phyloP scores from a whole-genome alignment of 2,113 vertebrate genomes.

The Jaculus jaculus region DNA sequence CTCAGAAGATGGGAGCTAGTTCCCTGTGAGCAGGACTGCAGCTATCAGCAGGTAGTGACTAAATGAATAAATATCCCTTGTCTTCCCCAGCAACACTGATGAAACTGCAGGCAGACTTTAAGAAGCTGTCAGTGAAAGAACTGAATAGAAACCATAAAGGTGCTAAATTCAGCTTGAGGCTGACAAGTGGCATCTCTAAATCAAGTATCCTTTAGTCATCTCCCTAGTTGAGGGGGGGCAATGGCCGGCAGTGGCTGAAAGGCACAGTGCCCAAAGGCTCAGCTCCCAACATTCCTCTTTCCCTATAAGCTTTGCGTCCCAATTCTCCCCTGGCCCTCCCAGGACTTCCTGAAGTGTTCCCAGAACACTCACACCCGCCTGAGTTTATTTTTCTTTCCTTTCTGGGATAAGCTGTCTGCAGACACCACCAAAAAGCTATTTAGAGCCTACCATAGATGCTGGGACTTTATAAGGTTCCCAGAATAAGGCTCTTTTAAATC shows the following conservation, averaged over 20 bases:
- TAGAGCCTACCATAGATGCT: constrained; percentile 74
- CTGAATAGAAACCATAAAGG: constrained; percentile 67
- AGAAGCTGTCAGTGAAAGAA: constrained; percentile 61
- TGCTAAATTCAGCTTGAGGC: constrained; percentile 69
- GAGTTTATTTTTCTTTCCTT: constrained; percentile 69
- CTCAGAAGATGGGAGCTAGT: neutral
- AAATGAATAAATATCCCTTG: neutral
- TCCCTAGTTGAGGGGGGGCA: constrained; percentile 31
- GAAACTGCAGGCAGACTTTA: constrained; percentile 65
- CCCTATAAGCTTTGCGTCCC: constrained; percentile 56
- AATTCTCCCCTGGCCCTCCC: constrained; percentile 46
- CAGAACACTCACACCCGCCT: neutral
- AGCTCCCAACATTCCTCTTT: constrained; percentile 66
- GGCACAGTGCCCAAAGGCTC: constrained; percentile 69
- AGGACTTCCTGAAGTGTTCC: constrained; percentile 58
- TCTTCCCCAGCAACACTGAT: neutral
- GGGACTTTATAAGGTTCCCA: neutral
- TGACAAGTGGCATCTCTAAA: constrained; percentile 74
- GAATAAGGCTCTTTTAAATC: neutral
- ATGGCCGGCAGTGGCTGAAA: constrained; percentile 41
- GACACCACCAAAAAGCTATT: constrained; percentile 74
- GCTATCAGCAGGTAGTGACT: neutral
- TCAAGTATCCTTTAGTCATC: constrained; percentile 62
- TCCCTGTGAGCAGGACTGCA: neutral
- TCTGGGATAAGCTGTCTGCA: constrained; percentile 71